Evolutionary conservation across 2,113 vertebrate genomes (phyloP).

Genomic region (Nothoprocta pentlandii): DNA sequence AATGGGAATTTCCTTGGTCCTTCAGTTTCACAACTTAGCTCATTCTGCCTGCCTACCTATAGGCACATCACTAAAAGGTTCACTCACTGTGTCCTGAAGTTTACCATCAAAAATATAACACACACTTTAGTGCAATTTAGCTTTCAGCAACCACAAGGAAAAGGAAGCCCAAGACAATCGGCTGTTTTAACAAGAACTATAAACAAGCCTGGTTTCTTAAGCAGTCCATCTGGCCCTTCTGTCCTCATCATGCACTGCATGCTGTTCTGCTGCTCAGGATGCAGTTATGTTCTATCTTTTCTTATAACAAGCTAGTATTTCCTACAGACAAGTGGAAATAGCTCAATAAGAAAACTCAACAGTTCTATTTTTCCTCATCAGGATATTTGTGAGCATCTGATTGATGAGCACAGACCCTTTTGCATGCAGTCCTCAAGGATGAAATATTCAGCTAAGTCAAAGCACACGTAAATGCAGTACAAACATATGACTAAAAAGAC

Average conservation of each 20-base stretch:
- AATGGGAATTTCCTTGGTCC: background rate
- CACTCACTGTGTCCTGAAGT: background rate
- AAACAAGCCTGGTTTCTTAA: too few relatives aligned
- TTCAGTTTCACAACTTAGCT: background rate
- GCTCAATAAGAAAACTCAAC: background rate
- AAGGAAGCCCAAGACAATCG: background rate
- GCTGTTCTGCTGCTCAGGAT: background rate
- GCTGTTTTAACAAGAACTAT: background rate
- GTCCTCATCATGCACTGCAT: too few relatives aligned
- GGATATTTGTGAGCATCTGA: background rate
- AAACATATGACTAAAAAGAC: background rate
- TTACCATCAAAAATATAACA: too few relatives aligned
- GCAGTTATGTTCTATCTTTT: background rate
- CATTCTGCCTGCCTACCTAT: background rate
- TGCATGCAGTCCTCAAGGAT: background rate
- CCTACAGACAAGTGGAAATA: background rate
- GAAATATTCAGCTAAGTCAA: background rate
- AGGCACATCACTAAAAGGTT: background rate
- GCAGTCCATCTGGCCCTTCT: too few relatives aligned
- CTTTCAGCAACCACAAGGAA: too few relatives aligned
- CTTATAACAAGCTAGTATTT: background rate
- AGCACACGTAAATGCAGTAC: background rate
- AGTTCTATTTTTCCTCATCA: background rate
- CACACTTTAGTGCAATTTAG: too few relatives aligned
- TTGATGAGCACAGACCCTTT: background rate